Evolutionary conservation across 2,113 vertebrate species (phyloP), one percentile per base, ranked within the genome.

Genomic region (Melanocharis versteri): DNA sequence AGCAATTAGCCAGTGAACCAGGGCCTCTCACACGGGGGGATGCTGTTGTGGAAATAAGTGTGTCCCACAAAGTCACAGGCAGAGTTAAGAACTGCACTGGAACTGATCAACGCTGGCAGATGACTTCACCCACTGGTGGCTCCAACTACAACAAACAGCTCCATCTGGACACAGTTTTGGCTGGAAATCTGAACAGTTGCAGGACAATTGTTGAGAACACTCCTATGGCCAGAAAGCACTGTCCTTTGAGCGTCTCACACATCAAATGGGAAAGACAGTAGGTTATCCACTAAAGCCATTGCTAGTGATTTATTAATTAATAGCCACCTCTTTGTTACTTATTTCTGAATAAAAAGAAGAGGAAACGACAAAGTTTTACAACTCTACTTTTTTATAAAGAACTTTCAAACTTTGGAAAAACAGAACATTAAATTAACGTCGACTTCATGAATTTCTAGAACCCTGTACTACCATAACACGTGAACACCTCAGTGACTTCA

Each of bases 71-170:
- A 81, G 39, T 28, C 65, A 51, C n/a, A 71, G 68, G 11, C 53
- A 62, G 89, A 91, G 51, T 51, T 78, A 65, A 75, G 51, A 89
- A 71, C 0, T 71, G 57, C 87, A 65, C 51, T 87, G 89, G 71
- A 92, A 90, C 39, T 56, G 60, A 82, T 82, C 80, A 64, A 57
- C 50, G 50, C 21, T 71, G 91, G 91, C 47, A 81, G 44, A 51
- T n/a, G 40, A 91, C 60, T 92, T 89, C 80, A 88, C 42, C 72
- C 72, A 42, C 45, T 78, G 89, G 54, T 4, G 17, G 17, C 39
- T 72, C 47, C 72, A 94, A 37, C 64, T 66, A 62, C 86, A 92
- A 77, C 69, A 91, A 94, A 71, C 44, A 82, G 69, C 60, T 91
- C 61, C 1, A 35, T 54, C 44, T 89, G 87, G 69, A 89, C 83